phyloP scores from a whole-genome alignment of 2,113 vertebrate species.

The Podarcis cretensis region DNA sequence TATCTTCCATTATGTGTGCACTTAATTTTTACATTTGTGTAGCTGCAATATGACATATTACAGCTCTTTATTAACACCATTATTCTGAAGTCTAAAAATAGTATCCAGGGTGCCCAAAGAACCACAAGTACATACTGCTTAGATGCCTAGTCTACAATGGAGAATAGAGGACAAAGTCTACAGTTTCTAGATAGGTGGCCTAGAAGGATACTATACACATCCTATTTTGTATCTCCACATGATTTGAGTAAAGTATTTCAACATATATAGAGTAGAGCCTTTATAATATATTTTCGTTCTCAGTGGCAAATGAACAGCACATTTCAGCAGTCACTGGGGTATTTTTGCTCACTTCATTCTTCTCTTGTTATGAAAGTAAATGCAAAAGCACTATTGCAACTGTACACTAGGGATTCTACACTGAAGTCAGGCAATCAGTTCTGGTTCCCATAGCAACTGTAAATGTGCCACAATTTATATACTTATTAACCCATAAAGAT shows the following conservation, averaged over 20 bases:
- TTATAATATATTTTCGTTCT: neutral
- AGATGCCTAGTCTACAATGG: too few species aligned
- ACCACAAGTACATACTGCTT: too few species aligned
- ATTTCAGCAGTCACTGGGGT: neutral
- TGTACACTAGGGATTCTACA: neutral
- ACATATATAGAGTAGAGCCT: neutral
- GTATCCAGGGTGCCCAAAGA: neutral
- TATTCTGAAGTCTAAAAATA: neutral
- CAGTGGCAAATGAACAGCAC: neutral
- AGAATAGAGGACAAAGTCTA: too few species aligned
- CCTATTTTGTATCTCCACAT: neutral
- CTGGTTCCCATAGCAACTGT: slow-evolving; percentile 14
- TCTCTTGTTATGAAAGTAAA: slow-evolving; percentile 12
- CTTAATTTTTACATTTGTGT: neutral
- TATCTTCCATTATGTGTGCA: neutral
- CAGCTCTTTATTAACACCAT: neutral
- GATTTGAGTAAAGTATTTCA: slow-evolving; percentile 9
- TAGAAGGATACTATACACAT: neutral
- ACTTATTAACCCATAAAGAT: slow-evolving; percentile 11
- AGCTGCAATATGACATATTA: neutral
- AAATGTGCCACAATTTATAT: slow-evolving; percentile 14
- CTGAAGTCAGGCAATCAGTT: slow-evolving; percentile 8
- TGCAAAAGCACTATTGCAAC: slow-evolving; percentile 2
- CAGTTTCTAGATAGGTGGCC: too few species aligned
- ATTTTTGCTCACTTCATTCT: slow-evolving; percentile 8